These are phyloP conservation scores for Euphonia xanthogaster DNA, from an alignment of 2,797 vertebrate species.

Conservation along the genomic window DNA sequence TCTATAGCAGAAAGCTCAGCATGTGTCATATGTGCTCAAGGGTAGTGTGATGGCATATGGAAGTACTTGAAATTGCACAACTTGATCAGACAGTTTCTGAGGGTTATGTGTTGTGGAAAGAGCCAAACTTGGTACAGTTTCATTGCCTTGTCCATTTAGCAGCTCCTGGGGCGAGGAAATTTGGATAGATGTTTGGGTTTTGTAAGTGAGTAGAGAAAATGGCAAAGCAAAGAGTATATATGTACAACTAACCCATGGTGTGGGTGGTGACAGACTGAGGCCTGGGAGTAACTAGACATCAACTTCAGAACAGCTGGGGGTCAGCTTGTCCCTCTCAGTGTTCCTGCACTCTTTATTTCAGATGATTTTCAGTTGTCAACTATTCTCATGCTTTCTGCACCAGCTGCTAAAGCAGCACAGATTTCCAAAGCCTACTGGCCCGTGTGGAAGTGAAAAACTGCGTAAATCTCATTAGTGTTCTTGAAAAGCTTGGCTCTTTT, in stretches of 20 bases:
- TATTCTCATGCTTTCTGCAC: not conserved
- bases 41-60: not conserved
- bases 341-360: not conserved
- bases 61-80: not conserved
- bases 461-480: not conserved
- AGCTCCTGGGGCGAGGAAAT: not conserved
- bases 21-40: fast-evolving
- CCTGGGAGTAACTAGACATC: not conserved
- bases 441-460: not conserved
- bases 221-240: fast-evolving
- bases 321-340: not conserved
- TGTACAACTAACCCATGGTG: fast-evolving
- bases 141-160: not conserved
- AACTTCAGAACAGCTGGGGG: not conserved
- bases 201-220: not conserved
- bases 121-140: not conserved
- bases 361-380: not conserved
- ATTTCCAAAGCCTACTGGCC: conserved; percentile 8
- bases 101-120: not conserved
- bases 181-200: not conserved
- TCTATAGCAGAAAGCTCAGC: not conserved
- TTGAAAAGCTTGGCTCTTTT: conserved; percentile 26
- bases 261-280: not conserved
- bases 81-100: not conserved
- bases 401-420: not conserved